phyloP scores from a whole-genome alignment of 2,888 invertebrate species.

The Nemoura dubitans region DNA sequence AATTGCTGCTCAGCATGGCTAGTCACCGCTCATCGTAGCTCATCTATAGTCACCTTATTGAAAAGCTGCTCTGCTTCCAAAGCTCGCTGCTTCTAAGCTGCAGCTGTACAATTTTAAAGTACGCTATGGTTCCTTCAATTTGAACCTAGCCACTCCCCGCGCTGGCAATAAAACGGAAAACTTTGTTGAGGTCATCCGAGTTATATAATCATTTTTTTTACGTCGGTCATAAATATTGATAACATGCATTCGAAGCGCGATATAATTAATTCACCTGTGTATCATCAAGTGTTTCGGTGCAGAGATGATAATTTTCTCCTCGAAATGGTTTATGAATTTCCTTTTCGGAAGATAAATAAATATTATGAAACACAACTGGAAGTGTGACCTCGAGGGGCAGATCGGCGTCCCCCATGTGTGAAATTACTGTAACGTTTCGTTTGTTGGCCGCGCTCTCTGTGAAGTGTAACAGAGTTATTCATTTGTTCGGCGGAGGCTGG shows the following conservation, averaged over 20 bases:
- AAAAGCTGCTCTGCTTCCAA: no score
- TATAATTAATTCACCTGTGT: conserved; percentile 18
- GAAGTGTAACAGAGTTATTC: conserved; percentile 34
- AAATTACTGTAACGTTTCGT: conserved; percentile 32
- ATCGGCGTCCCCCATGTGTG: conserved; percentile 38
- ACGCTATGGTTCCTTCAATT: neutral
- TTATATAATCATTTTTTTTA: neutral
- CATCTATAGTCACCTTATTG: no score
- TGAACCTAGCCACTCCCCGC: neutral
- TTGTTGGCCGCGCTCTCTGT: conserved; percentile 24
- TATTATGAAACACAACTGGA: neutral
- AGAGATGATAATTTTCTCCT: neutral
- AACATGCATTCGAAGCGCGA: neutral
- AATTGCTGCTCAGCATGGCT: no score
- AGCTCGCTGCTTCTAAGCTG: no score
- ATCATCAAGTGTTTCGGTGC: neutral
- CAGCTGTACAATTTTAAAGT: no score
- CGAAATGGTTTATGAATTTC: neutral
- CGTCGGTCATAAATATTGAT: conserved; percentile 24
- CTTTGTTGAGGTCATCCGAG: neutral
- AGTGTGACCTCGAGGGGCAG: conserved; percentile 21
- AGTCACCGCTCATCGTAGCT: no score
- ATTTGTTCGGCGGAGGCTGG: neutral
- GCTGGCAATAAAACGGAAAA: no score
- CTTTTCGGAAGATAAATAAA: neutral